A percentile compares a stretch with the other conserved stretches of the same genome.
phyloP scores from a whole-genome alignment of 2,797 vertebrate species.

The Parotocinclus haroldoi region DNA sequence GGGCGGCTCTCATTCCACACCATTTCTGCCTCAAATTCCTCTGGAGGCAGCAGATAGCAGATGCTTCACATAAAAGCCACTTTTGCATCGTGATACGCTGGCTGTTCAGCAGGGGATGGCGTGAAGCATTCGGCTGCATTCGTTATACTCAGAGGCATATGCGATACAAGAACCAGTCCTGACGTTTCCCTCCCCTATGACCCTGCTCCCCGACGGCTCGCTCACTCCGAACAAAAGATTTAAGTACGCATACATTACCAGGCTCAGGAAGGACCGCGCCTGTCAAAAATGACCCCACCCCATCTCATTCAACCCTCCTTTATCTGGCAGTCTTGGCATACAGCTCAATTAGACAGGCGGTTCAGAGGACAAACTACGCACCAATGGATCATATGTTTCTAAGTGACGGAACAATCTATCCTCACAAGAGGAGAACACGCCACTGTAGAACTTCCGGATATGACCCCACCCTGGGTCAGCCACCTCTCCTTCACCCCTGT shows the following conservation, averaged over 20 bases:
- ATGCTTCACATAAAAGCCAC: slow-evolving; percentile 49
- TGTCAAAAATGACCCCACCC: slow-evolving; percentile 55
- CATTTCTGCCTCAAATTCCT: slow-evolving; percentile 55
- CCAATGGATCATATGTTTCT: slow-evolving; percentile 14
- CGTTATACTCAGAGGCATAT: slow-evolving; percentile 4
- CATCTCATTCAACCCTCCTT: slow-evolving; percentile 50
- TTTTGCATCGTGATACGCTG: slow-evolving; percentile 6
- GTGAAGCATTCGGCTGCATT: background rate
- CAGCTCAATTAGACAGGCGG: slow-evolving; percentile 64
- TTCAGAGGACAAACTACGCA: slow-evolving; percentile 41
- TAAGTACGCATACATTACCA: slow-evolving; percentile 50
- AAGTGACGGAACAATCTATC: no score
- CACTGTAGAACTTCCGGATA: no score
- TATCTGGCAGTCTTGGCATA: slow-evolving; percentile 54
- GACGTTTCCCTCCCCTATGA: slow-evolving; percentile 49
- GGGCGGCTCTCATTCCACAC: slow-evolving; percentile 31
- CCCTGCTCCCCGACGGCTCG: slow-evolving; percentile 50
- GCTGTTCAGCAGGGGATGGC: slow-evolving; percentile 1
- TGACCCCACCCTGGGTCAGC: no score
- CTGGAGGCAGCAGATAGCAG: slow-evolving; percentile 55
- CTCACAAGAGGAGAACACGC: no score
- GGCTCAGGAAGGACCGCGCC: slow-evolving; percentile 47
- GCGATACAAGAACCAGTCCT: slow-evolving; percentile 14
- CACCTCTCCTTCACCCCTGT: no score
- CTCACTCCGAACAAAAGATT: no score